Conservation (phyloP, 2,797 vertebrate species). For the Hippopotamyrus pictus region DNA sequence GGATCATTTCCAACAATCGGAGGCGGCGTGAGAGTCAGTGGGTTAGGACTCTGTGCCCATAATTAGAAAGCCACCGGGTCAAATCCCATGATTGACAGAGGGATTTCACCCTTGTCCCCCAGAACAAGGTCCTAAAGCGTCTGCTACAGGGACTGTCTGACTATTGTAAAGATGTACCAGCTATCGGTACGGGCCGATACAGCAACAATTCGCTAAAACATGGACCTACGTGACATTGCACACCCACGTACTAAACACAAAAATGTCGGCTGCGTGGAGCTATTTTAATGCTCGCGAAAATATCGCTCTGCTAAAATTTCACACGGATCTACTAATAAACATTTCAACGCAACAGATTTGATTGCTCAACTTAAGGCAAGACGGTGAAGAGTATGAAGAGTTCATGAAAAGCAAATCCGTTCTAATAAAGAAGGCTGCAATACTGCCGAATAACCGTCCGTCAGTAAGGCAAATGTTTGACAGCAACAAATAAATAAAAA, state of each 20-base stretch:
- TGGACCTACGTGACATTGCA: no score
- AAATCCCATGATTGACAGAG: neutral
- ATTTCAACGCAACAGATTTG: neutral
- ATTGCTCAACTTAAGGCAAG: neutral
- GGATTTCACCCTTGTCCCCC: neutral
- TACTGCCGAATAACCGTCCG: neutral
- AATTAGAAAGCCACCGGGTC: neutral
- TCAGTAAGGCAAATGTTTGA: no score
- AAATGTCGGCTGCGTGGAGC: no score
- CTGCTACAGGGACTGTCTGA: neutral
- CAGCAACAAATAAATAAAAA: no score
- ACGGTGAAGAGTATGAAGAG: neutral
- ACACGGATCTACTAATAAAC: neutral
- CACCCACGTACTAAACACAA: no score
- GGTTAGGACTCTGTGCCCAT: neutral
- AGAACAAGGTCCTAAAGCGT: neutral
- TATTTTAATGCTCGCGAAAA: no score
- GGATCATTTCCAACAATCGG: neutral
- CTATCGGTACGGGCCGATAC: no score
- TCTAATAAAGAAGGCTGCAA: neutral
- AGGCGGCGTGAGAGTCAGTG: neutral
- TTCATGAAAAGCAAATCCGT: neutral
- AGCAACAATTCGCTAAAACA: no score
- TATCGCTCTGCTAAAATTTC: no score
- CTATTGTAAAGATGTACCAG: neutral